Evolutionary conservation across 2,113 vertebrate species (phyloP).

Genomic region (Columba janthina): DNA sequence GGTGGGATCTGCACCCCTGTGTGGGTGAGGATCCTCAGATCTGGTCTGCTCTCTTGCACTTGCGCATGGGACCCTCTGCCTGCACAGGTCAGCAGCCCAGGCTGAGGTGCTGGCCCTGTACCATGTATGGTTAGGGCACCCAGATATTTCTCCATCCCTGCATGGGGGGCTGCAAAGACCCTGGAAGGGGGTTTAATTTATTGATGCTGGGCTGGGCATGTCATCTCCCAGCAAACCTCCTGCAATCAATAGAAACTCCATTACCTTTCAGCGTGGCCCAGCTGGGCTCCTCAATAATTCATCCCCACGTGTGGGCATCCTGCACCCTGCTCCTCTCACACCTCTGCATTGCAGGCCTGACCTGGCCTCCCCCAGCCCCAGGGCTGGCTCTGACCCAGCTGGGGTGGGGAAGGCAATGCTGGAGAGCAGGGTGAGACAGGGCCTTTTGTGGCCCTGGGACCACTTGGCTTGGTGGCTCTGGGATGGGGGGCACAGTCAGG

Average conservation of each 20-base stretch:
- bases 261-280: slow-evolving; percentile 27
- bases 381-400: background rate
- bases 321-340: fast-evolving
- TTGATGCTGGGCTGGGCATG: slow-evolving; percentile 22
- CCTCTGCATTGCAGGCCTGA: slow-evolving; percentile 54
- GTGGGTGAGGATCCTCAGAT: background rate
- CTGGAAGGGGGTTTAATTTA: slow-evolving; percentile 45
- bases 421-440: background rate
- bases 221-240: slow-evolving; percentile 42
- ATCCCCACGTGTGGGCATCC: background rate
- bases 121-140: background rate
- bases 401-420: background rate
- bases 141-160: background rate
- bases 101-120: background rate
- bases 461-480: background rate
- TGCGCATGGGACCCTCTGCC: background rate
- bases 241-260: slow-evolving; percentile 62
- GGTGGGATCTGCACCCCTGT: background rate
- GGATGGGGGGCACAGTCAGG: background rate
- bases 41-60: background rate
- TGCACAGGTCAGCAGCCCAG: background rate
- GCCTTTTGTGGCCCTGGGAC: background rate
- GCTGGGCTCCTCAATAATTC: slow-evolving; percentile 65
- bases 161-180: background rate
- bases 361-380: background rate